Base-by-base conservation (phyloP, 2,113 vertebrate species). In the Corythornis madagascariensis region DNA sequence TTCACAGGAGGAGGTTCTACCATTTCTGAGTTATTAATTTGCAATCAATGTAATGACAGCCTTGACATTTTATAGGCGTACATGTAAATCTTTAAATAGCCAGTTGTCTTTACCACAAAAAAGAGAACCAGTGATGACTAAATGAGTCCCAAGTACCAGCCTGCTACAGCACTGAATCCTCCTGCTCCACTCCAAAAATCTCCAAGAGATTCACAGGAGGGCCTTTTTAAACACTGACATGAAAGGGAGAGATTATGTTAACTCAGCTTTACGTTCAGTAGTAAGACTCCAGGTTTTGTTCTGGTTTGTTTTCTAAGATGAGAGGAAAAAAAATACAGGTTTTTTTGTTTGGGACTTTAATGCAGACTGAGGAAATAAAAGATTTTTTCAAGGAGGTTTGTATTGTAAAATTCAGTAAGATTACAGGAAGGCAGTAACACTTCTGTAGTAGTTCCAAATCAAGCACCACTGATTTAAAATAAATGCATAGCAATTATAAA, bases 191-290 rank as follows among this genome's bases (percentile, higher is more conserved):
- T 75, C 52, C 40, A 66, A 88, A 50, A 84, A 31, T 47, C 14
- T 57, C 29, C 10, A 50, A 38, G 20, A 55, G 10, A 84, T 20
- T 47, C 0, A 66, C 0, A 72, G 11, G 12, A 65, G 10, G 20
- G 11, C 59, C 33, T 63, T 70, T 61, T 91, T 31, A 53, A 85
- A 70, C 8, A 35, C 0, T 47, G 24, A 75, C 35, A 53, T 26
- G 33, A 87, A 42, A 79, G 31, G n/a, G 24, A 84, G 15, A 81
- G 9, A 85, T 66, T 13, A 59, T 21, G n/a, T 80, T 76, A 89
- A 67, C 56, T 90, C 0, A 0, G 11, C 26, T 85, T 91, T 61
- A 70, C 0, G 2, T 43, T 77, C 33, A 79, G 17, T 1, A 70
- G 24, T 13, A 86, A 43, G 8, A 83, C 6, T 38, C 13, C 1